Base-by-base conservation (phyloP, 2,797 vertebrate genomes). In the Eidolon dupreanum region DNA sequence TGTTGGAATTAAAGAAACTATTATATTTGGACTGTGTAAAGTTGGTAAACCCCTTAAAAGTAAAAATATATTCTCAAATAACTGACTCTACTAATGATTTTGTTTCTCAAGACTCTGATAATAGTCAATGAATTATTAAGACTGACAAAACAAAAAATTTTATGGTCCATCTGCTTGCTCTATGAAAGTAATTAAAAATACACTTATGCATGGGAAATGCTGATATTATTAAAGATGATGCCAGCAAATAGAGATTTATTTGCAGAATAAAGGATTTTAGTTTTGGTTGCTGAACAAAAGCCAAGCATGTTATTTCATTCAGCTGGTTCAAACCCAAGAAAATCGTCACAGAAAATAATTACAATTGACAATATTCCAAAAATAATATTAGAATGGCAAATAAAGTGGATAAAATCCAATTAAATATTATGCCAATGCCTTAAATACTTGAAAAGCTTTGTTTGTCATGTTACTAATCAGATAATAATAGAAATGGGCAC, bases 121-220 rank as follows among this genome's bases (percentile, higher is more conserved):
- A 85, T 43, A 68, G 43, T 49, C 16, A 10, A 82, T 85, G 71
- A 96, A 89, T 94, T 95, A 81, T 46, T 94, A 95, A 82, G n/a
- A 68, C n/a, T 22, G 28, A 88, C 43, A 78, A 94, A 93, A 90
- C 20, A 49, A 79, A 94, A 95, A 90, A 55, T 74, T 82, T 28
- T 90, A 49, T 38, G 85, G 4, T 79, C 94, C 68, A 96, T 97
- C 81, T 96, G 92, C 57, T 87, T 88, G 51, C 55, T 93, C 82
- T 96, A 43, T 87, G 70, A 92, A 96, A 93, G 85, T 88, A 94
- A 96, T 97, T 83, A 94, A 95, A 95, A 96, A 83, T 65, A 74
- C 2, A 92, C 26, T 81, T 87, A 90, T 68, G 57, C 46, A 24
- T 90, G 59, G 77, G 46, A 93, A 92, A 81, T 43, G 31, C 43